A percentile compares a stretch with the other conserved stretches of the same genome.
phyloP scores from a whole-genome alignment of 1,140 invertebrate genomes.

The Pachypeltis micranthus region DNA sequence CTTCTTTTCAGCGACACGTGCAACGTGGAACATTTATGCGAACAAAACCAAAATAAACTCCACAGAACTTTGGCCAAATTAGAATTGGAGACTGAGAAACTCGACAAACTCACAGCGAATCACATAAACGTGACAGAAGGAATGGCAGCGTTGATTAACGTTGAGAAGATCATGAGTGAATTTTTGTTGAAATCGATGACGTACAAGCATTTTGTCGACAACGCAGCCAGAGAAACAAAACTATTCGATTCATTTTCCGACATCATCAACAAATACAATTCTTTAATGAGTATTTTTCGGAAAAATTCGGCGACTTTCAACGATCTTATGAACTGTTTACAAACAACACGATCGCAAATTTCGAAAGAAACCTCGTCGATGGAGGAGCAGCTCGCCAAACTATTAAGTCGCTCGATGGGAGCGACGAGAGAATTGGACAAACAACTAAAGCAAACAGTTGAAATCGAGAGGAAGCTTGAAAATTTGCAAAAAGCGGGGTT shows the following conservation, averaged over 20 bases:
- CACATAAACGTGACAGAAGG: not conserved
- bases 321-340: not conserved
- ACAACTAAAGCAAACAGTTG: not conserved
- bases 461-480: not conserved
- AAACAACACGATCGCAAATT: constrained; percentile 5
- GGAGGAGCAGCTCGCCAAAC: not conserved
- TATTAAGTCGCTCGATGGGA: not conserved
- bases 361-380: not conserved
- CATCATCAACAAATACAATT: constrained; percentile 10
- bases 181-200: constrained; percentile 1
- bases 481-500: constrained; percentile 2
- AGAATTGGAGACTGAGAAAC: not conserved
- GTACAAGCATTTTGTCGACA: constrained; percentile 12
- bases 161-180: constrained; percentile 2
- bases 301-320: not conserved
- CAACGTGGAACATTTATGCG: constrained; percentile 7
- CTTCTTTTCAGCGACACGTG: constrained; percentile 4
- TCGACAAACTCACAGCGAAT: not conserved
- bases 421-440: not conserved
- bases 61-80: not conserved
- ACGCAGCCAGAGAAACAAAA: constrained; percentile 8
- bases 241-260: constrained; percentile 10
- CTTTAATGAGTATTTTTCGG: not conserved
- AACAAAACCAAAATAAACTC: constrained; percentile 7
- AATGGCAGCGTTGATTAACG: not conserved